These are phyloP conservation scores for Mastacembelus armatus DNA, from an alignment of 2,797 vertebrate genomes.

Conservation along the genomic window DNA sequence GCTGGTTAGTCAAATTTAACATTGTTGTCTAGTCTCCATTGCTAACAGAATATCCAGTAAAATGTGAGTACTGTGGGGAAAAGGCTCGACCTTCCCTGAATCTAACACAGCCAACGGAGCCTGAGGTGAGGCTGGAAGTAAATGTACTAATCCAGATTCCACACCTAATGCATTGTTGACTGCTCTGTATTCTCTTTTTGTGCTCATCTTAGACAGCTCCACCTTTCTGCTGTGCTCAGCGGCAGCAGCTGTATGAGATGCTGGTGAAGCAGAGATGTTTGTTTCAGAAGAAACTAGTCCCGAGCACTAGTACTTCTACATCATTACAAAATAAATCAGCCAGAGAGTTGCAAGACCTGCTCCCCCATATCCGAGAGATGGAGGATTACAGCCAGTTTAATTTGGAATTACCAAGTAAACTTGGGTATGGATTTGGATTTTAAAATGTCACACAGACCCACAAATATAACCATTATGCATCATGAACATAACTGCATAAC, in stretches of 20 bases:
- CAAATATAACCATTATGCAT: background rate
- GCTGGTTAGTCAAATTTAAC: background rate
- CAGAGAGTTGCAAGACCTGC: constrained; percentile 27
- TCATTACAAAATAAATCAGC: background rate
- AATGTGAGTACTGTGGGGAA: constrained; percentile 76
- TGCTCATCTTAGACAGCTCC: constrained; percentile 16
- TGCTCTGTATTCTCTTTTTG: background rate
- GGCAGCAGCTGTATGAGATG: constrained; percentile 58
- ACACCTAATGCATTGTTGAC: background rate
- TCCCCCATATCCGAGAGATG: constrained; percentile 17
- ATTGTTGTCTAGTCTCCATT: constrained; percentile 32
- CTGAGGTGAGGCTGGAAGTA: constrained; percentile 53
- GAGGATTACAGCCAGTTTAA: constrained; percentile 47
- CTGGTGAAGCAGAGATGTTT: constrained; percentile 52
- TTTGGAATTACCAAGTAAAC: constrained; percentile 2
- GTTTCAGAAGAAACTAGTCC: constrained; percentile 12
- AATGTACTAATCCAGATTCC: background rate
- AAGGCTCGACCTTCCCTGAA: constrained; percentile 57
- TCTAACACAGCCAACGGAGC: constrained; percentile 3
- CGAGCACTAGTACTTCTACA: background rate
- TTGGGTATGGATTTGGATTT: constrained; percentile 26
- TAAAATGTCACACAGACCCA: background rate
- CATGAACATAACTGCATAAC: background rate
- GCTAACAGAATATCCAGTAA: constrained; percentile 22
- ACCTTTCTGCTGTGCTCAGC: constrained; percentile 70